Percentiles rank a stretch among this genome's conserved stretches.
phyloP scores from a whole-genome alignment of 2,113 vertebrate genomes.

The Capreolus pygargus region DNA sequence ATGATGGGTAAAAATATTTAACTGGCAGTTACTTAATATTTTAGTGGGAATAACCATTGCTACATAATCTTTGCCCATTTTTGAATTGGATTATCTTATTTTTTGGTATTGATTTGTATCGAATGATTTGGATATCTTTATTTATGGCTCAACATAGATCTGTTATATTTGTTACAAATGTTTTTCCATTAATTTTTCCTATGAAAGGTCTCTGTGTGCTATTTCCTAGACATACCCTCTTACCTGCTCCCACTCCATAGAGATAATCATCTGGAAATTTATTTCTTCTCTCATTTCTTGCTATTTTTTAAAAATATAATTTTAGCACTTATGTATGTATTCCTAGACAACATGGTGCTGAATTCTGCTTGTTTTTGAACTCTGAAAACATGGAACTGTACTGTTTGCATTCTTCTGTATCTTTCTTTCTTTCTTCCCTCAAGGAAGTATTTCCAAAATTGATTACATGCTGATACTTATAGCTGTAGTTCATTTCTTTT shows the following conservation, averaged over 20 bases:
- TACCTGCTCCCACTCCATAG: neutral
- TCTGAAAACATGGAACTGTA: neutral
- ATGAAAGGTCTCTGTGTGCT: neutral
- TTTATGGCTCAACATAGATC: neutral
- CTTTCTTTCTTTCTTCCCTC: neutral
- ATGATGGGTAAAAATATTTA: neutral
- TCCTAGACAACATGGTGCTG: neutral
- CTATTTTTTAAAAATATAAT: neutral
- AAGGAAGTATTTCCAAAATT: neutral
- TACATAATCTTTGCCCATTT: neutral
- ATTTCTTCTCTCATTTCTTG: neutral
- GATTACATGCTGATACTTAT: neutral
- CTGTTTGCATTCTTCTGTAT: neutral
- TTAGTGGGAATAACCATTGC: neutral
- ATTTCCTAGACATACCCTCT: neutral
- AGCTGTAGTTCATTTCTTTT: neutral
- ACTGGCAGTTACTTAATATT: neutral
- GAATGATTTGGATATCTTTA: neutral
- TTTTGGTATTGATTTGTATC: neutral
- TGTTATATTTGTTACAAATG: neutral
- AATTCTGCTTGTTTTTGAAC: neutral
- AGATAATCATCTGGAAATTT: neutral
- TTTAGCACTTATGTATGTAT: neutral
- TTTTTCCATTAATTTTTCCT: neutral
- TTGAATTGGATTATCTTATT: neutral